Evolutionary conservation across 2,113 vertebrate species (phyloP).

Genomic region (Talpa occidentalis): DNA sequence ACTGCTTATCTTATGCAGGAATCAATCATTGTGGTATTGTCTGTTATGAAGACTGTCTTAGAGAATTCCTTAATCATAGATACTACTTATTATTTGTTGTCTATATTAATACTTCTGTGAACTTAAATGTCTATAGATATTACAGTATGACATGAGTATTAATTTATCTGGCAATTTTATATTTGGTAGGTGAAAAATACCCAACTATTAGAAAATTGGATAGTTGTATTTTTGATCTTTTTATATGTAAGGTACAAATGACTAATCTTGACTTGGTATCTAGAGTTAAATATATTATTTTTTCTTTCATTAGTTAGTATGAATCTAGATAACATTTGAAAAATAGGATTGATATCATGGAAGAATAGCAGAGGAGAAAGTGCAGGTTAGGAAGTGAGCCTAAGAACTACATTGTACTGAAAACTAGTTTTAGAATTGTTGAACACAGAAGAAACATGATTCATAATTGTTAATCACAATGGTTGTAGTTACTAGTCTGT

Average conservation of each 20-base stretch:
- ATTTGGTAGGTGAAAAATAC: not conserved
- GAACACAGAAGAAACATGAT: not conserved
- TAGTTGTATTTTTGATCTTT: not conserved
- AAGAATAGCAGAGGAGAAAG: constrained; percentile 7
- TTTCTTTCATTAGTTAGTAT: constrained; percentile 25
- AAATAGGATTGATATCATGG: constrained; percentile 34
- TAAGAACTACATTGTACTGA: not conserved
- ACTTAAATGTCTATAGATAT: constrained; percentile 28
- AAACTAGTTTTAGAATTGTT: constrained; percentile 45
- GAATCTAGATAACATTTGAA: constrained; percentile 45
- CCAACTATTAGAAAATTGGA: not conserved
- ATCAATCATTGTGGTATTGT: not conserved
- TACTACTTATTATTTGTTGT: not conserved
- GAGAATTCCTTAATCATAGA: not conserved
- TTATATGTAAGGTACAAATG: not conserved
- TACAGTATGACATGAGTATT: not conserved
- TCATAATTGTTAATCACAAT: constrained; percentile 9
- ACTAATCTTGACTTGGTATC: not conserved
- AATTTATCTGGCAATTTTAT: constrained; percentile 27
- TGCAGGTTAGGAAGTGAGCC: not conserved
- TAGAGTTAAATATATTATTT: constrained; percentile 20
- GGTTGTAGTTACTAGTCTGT: not conserved
- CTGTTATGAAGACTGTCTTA: not conserved
- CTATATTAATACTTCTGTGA: not conserved
- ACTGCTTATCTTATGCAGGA: not conserved